Evolutionary conservation across 2,113 vertebrate genomes (phyloP), one percentile per base, ranked within the genome.

Genomic region (Fregata magnificens): DNA sequence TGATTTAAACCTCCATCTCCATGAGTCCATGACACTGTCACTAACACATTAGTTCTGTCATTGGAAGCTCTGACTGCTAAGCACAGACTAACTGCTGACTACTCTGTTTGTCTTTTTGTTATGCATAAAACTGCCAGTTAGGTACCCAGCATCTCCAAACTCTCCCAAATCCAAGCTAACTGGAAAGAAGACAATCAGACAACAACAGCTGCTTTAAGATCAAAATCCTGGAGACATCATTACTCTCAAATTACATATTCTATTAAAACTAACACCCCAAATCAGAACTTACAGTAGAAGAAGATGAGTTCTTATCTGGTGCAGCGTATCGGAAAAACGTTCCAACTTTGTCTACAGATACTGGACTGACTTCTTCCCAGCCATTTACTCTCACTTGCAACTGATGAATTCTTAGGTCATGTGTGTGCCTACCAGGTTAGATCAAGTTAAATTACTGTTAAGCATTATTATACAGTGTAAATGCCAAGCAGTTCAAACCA

Each of bases 341-440:
- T 9, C 99, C 99, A 5, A 99, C 99, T 98, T 99, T 99, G 98
- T 99, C 99, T 52, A 99, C 99, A 9, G 99, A 99, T 56, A 99
- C 99, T 0, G 99, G 99, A 87, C 99, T 99, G 47, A 99, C 99
- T 93, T 99, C 99, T 91, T 99, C 99, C 99, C 99, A 99, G 82
- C 99, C 99, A n/a, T 98, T 99, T 0, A 99, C 99, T 74, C 99
- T 98, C 40, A 99, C 99, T 96, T 99, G 98, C 90, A 99, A 78
- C 88, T 99, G 99, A 95, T 99, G 99, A 34, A 99, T 99, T 93
- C 99, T 99, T 31, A 99, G 98, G 90, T 99, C 99, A 42, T 99
- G 99, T 11, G 99, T 99, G 94, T 99, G 99, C 97, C 99, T 99
- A 84, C 32, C 29, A 86, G 49, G 44, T 74, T 28, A 87, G 66